phyloP scores from a whole-genome alignment of 2,797 vertebrate genomes.

The Poeciliopsis presidionis region DNA sequence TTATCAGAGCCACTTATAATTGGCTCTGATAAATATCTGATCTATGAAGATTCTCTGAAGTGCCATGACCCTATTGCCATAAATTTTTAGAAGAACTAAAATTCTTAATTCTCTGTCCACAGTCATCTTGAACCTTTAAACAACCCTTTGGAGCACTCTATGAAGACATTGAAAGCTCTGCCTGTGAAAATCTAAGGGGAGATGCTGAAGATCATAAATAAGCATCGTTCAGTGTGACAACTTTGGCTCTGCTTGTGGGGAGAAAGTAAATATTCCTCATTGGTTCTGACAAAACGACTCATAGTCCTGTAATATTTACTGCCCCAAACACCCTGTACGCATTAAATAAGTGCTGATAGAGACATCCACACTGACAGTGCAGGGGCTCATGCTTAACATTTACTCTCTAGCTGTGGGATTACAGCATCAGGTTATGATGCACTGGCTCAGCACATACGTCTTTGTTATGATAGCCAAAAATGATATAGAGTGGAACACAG shows the following conservation, averaged over 20 bases:
- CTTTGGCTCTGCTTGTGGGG: conserved; percentile 55
- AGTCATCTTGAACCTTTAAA: conserved; percentile 65
- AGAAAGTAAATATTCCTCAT: conserved; percentile 72
- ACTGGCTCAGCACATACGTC: conserved; percentile 27
- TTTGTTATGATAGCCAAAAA: conserved; percentile 54
- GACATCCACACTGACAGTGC: conserved; percentile 57
- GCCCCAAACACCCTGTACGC: conserved; percentile 50
- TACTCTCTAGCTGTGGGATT: conserved; percentile 39
- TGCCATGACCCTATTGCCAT: conserved; percentile 21
- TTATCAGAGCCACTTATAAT: neutral
- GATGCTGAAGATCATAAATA: conserved; percentile 67
- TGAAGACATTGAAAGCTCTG: conserved; percentile 32
- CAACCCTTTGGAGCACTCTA: conserved; percentile 46
- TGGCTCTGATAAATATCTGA: conserved; percentile 10
- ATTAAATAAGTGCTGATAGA: conserved; percentile 72
- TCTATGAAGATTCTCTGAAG: conserved; percentile 30
- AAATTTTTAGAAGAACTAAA: conserved; percentile 38
- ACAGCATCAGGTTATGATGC: conserved; percentile 56
- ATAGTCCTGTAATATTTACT: conserved; percentile 68
- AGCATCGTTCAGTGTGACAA: conserved; percentile 69
- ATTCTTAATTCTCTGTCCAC: conserved; percentile 38
- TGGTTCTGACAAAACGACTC: conserved; percentile 67
- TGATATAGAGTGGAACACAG: conserved; percentile 36
- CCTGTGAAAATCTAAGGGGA: conserved; percentile 55
- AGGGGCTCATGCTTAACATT: conserved; percentile 38